phyloP scores from a whole-genome alignment of 2,797 vertebrate genomes.

The Chelmon rostratus region DNA sequence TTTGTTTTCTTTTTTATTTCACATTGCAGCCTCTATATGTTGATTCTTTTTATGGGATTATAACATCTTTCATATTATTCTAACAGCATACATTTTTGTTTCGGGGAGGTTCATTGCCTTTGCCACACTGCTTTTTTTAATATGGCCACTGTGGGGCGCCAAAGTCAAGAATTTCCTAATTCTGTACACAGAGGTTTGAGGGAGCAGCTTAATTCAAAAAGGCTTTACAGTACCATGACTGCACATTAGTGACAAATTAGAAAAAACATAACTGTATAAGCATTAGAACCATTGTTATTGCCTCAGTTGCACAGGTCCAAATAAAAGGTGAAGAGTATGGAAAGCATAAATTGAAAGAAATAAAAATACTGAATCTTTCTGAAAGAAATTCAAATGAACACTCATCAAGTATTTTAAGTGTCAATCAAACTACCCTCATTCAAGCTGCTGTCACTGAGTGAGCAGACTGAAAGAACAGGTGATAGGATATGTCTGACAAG shows the following conservation, averaged over 20 bases:
- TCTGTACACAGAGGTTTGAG: not conserved
- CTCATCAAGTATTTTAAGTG: not conserved
- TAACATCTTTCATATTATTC: not conserved
- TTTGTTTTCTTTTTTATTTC: too few species aligned
- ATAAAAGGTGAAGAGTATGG: not conserved
- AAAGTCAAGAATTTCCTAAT: not conserved
- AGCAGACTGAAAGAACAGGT: not conserved
- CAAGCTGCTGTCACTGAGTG: not conserved
- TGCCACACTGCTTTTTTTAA: not conserved
- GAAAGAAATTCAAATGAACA: too few species aligned
- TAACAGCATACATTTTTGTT: not conserved
- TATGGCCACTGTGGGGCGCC: conserved; percentile 9
- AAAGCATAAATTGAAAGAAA: not conserved
- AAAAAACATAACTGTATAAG: not conserved
- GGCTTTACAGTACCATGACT: not conserved
- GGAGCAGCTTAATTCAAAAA: not conserved
- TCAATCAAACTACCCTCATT: not conserved
- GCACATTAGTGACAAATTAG: not conserved
- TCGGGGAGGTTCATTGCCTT: not conserved
- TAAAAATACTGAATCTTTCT: not conserved
- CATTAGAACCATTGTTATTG: not conserved
- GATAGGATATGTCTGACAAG: not conserved
- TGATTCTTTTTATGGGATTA: not conserved
- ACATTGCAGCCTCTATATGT: not conserved
- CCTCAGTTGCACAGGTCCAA: not conserved